A percentile compares a stretch with the other conserved stretches of the same genome.
Evolutionary conservation across 2,113 vertebrate genomes (phyloP).

Genomic region (Propithecus coquereli): DNA sequence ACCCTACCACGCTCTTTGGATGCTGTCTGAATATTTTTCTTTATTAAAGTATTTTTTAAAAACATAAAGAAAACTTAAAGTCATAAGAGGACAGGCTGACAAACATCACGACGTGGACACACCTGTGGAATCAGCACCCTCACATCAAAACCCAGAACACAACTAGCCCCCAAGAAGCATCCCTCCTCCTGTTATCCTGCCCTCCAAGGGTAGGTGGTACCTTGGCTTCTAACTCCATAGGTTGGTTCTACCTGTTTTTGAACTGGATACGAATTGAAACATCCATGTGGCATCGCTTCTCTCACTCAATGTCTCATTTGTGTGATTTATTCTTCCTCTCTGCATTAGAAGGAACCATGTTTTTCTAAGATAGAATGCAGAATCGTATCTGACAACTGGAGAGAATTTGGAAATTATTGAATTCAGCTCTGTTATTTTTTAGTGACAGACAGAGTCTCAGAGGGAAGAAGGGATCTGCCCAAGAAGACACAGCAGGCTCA

Average conservation of each 20-base stretch:
- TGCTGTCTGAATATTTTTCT: neutral
- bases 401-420: neutral
- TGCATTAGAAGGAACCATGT: fast-evolving
- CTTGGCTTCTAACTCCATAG: too few relatives aligned
- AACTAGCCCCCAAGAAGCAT: fast-evolving
- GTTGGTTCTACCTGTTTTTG: neutral
- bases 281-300: fast-evolving
- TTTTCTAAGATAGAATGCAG: neutral
- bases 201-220: neutral
- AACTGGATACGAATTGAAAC: neutral
- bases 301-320: fast-evolving
- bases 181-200: fast-evolving
- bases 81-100: fast-evolving
- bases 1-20: neutral
- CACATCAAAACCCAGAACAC: fast-evolving
- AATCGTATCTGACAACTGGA: neutral
- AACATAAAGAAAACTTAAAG: neutral
- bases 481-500: neutral
- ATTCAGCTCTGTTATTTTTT: neutral
- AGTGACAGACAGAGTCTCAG: neutral
- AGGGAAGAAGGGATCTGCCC: fast-evolving
- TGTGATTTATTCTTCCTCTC: neutral
- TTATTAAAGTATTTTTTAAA: neutral
- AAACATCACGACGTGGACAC: neutral
- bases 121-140: neutral